Evolutionary conservation across 1,140 invertebrate species (phyloP).

Genomic region (Zaprionus inermis): DNA sequence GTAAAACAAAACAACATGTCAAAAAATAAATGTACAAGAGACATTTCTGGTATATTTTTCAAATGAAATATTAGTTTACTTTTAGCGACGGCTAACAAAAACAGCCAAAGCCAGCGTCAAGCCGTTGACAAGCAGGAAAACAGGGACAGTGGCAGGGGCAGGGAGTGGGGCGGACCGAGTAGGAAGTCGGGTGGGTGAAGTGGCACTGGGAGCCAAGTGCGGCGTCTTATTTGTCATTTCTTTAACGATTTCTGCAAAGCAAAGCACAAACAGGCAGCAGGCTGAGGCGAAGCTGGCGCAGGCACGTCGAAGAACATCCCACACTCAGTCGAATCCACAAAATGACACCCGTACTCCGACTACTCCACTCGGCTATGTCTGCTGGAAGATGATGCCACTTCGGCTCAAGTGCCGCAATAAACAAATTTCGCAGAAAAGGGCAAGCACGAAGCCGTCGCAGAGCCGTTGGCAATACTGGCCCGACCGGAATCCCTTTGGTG

Average conservation of each 20-base stretch:
- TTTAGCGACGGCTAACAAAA: conserved; percentile 59
- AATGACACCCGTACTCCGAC: conserved; percentile 10
- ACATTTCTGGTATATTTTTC: conserved; percentile 78
- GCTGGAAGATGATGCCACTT: conserved; percentile 76
- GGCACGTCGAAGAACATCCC: conserved; percentile 52
- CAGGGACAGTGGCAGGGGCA: neutral
- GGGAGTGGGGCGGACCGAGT: neutral
- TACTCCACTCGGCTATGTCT: conserved; percentile 23
- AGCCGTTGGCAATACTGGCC: conserved; percentile 16
- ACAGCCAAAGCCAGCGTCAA: conserved; percentile 62
- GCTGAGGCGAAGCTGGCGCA: conserved; percentile 41
- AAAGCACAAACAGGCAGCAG: conserved; percentile 58
- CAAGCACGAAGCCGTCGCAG: conserved; percentile 14
- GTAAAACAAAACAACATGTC: conserved; percentile 80
- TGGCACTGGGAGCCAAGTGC: neutral
- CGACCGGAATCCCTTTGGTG: conserved; percentile 28
- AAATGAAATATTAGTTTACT: conserved; percentile 83
- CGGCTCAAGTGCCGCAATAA: conserved; percentile 80
- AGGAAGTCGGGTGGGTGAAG: conserved; percentile 19
- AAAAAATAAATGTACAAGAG: conserved; percentile 81
- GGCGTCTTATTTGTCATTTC: conserved; percentile 74
- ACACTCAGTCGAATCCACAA: conserved; percentile 18
- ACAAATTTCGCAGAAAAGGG: conserved; percentile 72
- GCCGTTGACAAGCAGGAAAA: conserved; percentile 58
- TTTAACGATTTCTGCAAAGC: conserved; percentile 79